Conservation (phyloP, 2,113 vertebrate genomes). For the Phylloscopus trochiloides region DNA sequence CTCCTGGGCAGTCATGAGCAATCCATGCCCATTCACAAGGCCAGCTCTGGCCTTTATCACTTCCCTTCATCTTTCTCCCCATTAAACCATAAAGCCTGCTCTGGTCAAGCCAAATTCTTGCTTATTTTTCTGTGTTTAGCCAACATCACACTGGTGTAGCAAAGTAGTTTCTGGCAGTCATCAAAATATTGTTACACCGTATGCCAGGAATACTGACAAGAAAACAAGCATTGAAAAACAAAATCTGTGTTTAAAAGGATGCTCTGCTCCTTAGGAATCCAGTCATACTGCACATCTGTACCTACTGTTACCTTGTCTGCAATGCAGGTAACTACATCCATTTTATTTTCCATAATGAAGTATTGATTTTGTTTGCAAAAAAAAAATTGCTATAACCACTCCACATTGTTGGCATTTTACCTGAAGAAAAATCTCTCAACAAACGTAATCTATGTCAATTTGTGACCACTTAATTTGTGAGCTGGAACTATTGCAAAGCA, state of each 20-base stretch:
- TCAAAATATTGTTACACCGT: neutral
- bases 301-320: neutral
- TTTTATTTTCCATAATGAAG: neutral
- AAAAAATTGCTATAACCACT: neutral
- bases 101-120: neutral
- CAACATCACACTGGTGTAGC: neutral
- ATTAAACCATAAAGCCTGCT: neutral
- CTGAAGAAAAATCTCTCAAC: neutral
- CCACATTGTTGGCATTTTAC: neutral
- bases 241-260: neutral
- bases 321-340: neutral
- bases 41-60: neutral
- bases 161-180: neutral
- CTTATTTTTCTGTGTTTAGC: neutral
- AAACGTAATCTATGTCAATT: neutral
- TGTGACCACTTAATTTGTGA: neutral
- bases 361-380: neutral
- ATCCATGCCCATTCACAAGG: too few species aligned
- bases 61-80: neutral
- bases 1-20: fast-evolving
- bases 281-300: neutral
- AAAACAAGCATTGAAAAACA: neutral
- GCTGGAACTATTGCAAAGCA: neutral
- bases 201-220: neutral
- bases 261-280: neutral